Percentiles rank a stretch among this genome's conserved stretches.
These are phyloP conservation scores for Indicator indicator DNA, from an alignment of 2,113 vertebrate genomes.

Conservation along the genomic window DNA sequence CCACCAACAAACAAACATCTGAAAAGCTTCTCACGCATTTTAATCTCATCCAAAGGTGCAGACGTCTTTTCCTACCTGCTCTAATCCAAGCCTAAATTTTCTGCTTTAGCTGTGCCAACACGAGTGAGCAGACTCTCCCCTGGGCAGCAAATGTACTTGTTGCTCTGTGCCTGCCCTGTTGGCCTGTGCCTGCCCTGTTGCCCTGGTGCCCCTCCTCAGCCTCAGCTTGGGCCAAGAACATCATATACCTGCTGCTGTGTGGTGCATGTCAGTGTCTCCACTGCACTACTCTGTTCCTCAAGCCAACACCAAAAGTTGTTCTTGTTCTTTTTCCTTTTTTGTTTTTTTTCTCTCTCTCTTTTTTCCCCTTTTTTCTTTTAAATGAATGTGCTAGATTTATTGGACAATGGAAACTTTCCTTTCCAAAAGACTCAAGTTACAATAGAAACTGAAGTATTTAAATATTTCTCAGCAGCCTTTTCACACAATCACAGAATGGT, in stretches of 20 bases:
- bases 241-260: constrained; percentile 34
- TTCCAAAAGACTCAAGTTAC: constrained; percentile 23
- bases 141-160: not conserved
- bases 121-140: not conserved
- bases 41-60: not conserved
- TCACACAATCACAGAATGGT: not conserved
- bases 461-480: constrained; percentile 29
- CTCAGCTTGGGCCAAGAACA: constrained; percentile 16
- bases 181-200: fast-evolving
- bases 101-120: not conserved
- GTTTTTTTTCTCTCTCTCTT: too few relatives aligned
- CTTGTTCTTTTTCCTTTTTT: not conserved
- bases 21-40: not conserved
- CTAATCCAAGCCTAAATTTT: not conserved
- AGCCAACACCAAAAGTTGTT: not conserved
- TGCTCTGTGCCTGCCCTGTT: not conserved
- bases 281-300: not conserved
- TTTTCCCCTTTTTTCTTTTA: not conserved
- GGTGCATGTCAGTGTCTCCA: not conserved
- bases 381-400: constrained; percentile 30
- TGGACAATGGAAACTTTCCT: constrained; percentile 54
- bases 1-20: not conserved
- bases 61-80: not conserved
- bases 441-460: constrained; percentile 30
- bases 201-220: not conserved